A percentile compares a stretch with the other conserved stretches of the same genome.
Evolutionary conservation across 2,797 vertebrate species (phyloP).

Genomic region (Nannoperca obscura): DNA sequence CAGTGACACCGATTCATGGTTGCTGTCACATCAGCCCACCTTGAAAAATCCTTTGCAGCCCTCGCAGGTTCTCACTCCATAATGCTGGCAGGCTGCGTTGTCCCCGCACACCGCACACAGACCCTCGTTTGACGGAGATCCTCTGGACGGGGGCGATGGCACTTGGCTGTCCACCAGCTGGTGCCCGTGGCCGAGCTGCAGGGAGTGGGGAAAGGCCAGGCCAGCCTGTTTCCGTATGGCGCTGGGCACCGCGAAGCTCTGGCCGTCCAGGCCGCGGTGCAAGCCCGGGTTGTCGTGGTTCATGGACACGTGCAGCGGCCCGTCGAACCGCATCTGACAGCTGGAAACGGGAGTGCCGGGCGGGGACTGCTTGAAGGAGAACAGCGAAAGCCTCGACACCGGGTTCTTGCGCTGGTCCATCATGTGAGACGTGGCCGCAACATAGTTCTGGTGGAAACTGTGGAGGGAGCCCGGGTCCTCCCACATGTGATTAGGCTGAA

Average conservation of each 20-base stretch:
- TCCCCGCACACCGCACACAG: constrained; percentile 98
- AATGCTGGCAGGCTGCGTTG: constrained; percentile 98
- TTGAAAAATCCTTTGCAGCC: constrained; percentile 99
- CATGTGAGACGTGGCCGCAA: constrained; percentile 94
- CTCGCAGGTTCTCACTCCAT: constrained; percentile 97
- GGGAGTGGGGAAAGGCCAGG: constrained; percentile 93
- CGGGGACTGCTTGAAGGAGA: constrained; percentile 99
- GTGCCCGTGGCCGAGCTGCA: constrained; percentile 94
- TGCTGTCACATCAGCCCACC: constrained; percentile 79
- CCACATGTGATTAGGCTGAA: constrained; percentile 96
- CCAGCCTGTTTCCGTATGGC: constrained; percentile 93
- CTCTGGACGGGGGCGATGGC: constrained; percentile 95
- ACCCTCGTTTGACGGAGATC: constrained; percentile 97
- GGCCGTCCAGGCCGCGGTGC: constrained; percentile 93
- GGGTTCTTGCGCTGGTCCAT: constrained; percentile 96
- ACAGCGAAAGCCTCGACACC: constrained; percentile 96
- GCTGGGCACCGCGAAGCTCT: constrained; percentile 94
- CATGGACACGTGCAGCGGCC: constrained; percentile 96
- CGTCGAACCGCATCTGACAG: constrained; percentile 99
- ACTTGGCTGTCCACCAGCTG: constrained; percentile 96
- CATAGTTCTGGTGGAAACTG: constrained; percentile 98
- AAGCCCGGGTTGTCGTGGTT: constrained; percentile 90
- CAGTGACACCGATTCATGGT: constrained; percentile 35
- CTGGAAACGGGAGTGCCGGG: constrained; percentile 96
- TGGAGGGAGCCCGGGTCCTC: constrained; percentile 98